These are phyloP conservation scores for Chaenocephalus aceratus DNA, from an alignment of 2,113 vertebrate genomes.

Conservation along the genomic window DNA sequence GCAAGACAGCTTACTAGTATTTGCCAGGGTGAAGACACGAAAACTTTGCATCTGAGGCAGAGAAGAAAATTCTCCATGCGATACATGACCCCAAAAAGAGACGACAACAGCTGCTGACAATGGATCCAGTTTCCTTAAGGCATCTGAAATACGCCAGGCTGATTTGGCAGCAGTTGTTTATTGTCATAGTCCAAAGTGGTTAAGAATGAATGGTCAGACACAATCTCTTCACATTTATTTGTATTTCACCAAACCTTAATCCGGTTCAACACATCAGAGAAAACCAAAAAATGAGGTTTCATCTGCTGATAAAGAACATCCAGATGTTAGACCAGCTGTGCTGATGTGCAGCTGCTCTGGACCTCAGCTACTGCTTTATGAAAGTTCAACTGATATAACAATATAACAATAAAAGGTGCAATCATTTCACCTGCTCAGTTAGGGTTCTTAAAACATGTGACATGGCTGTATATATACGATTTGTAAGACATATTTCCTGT, in stretches of 20 bases:
- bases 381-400: slow-evolving; percentile 4
- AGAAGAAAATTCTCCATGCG: slow-evolving; percentile 45
- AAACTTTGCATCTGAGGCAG: slow-evolving; percentile 42
- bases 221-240: neutral
- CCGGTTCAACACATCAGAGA: neutral
- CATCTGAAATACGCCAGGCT: slow-evolving; percentile 31
- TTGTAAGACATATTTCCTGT: neutral
- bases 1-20: slow-evolving; percentile 9
- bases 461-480: neutral
- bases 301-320: slow-evolving; percentile 13
- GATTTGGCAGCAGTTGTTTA: slow-evolving; percentile 43
- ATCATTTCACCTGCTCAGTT: slow-evolving; percentile 2
- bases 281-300: neutral
- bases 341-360: slow-evolving; percentile 22
- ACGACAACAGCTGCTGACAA: slow-evolving; percentile 56
- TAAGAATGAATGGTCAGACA: neutral
- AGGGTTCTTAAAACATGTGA: neutral
- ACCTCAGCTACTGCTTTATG: neutral
- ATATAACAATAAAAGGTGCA: slow-evolving; percentile 17
- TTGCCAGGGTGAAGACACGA: slow-evolving; percentile 21
- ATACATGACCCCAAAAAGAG: slow-evolving; percentile 50
- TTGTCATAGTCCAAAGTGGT: neutral
- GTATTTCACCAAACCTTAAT: neutral
- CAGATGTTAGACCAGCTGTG: slow-evolving; percentile 24
- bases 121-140: slow-evolving; percentile 42